A percentile compares a stretch with the other conserved stretches of the same genome.
Conservation (phyloP, 2,888 invertebrate genomes). For the Hypomecis atomaria region DNA sequence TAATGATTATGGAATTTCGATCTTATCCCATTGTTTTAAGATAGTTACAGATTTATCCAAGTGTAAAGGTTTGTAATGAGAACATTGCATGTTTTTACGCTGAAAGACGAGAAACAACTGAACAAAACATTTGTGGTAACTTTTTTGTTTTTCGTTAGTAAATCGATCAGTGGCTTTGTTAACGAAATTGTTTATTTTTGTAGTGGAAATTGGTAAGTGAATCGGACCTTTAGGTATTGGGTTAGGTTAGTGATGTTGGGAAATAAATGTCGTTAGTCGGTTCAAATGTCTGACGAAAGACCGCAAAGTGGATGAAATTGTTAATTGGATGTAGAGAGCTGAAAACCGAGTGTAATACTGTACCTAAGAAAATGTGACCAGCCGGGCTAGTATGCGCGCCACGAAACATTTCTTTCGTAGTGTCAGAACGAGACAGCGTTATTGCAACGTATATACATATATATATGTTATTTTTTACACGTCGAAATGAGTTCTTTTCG, state of each 20-base stretch:
- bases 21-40: constrained; percentile 18
- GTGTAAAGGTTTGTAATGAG: constrained; percentile 36
- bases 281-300: background rate
- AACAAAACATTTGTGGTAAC: constrained; percentile 60
- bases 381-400: too few species aligned
- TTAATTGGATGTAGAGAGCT: too few species aligned
- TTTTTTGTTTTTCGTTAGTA: constrained; percentile 61
- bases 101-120: constrained; percentile 75
- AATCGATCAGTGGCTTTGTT: constrained; percentile 58
- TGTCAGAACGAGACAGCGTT: too few species aligned
- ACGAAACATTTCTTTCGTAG: too few species aligned
- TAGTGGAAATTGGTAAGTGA: constrained; percentile 14
- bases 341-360: too few species aligned
- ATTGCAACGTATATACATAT: too few species aligned
- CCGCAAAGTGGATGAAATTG: too few species aligned
- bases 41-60: constrained; percentile 1
- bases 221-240: constrained; percentile 18
- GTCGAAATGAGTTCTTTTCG: too few species aligned
- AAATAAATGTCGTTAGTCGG: background rate
- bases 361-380: too few species aligned
- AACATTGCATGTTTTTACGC: constrained; percentile 62
- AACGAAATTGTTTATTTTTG: constrained; percentile 44
- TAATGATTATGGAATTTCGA: constrained; percentile 15
- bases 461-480: too few species aligned
- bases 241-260: constrained; percentile 25